These are phyloP conservation scores for Drosophila setosimentum DNA, from an alignment of 2,888 invertebrate species.

Conservation along the genomic window DNA sequence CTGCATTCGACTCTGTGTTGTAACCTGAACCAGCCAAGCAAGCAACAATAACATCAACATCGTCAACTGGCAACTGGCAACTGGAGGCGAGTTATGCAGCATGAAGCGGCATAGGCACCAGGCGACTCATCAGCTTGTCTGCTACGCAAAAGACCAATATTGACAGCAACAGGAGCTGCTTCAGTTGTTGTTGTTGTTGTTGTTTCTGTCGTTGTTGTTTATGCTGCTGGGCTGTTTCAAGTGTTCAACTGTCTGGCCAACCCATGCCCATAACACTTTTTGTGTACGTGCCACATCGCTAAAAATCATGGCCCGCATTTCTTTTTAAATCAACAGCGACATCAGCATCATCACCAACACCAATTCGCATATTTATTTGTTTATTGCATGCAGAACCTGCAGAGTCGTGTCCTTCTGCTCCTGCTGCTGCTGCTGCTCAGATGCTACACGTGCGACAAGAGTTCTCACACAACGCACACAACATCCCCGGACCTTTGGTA, in stretches of 20 bases:
- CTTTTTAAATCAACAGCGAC: slow-evolving; percentile 69
- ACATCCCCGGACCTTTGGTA: neutral
- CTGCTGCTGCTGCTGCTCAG: slow-evolving; percentile 31
- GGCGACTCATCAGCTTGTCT: slow-evolving; percentile 54
- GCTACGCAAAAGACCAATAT: slow-evolving; percentile 57
- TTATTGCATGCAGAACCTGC: slow-evolving; percentile 64
- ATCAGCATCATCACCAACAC: slow-evolving; percentile 42
- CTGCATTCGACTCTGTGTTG: slow-evolving; percentile 38
- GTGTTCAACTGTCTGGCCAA: slow-evolving; percentile 71
- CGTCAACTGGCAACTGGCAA: slow-evolving; percentile 36
- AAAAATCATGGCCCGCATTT: slow-evolving; percentile 79
- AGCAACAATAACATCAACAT: slow-evolving; percentile 34
- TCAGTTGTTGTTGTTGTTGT: slow-evolving; percentile 27
- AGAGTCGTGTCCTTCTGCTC: slow-evolving; percentile 23
- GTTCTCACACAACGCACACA: neutral
- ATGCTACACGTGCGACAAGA: slow-evolving; percentile 57
- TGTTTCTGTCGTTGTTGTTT: slow-evolving; percentile 17
- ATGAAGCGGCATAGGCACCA: slow-evolving; percentile 47
- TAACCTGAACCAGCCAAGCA: slow-evolving; percentile 51
- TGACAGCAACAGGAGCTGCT: slow-evolving; percentile 74
- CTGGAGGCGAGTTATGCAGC: slow-evolving; percentile 44
- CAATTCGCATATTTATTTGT: slow-evolving; percentile 73
- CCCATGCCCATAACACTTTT: slow-evolving; percentile 41
- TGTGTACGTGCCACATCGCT: slow-evolving; percentile 77
- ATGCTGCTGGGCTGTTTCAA: slow-evolving; percentile 58